Conservation (phyloP, 2,888 invertebrate genomes). For the Tanypteryx hageni region DNA sequence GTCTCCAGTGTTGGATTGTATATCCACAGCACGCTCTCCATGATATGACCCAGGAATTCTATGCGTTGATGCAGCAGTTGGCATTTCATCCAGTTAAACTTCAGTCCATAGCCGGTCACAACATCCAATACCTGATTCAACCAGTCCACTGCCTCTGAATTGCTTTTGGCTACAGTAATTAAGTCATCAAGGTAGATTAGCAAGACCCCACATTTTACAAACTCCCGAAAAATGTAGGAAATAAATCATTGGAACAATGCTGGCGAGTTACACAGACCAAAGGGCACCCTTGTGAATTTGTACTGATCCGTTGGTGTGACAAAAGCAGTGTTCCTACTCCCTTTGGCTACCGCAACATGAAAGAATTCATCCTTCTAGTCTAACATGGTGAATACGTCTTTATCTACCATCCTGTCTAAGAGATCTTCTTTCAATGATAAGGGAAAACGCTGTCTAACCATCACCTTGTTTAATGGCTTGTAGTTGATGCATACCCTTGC, state of each 20-base stretch:
- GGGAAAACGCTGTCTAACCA: background rate
- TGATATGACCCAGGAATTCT: background rate
- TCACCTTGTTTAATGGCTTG: background rate
- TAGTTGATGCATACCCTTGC: background rate
- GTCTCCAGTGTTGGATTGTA: no score
- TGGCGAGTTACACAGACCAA: background rate
- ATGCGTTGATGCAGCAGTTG: background rate
- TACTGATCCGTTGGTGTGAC: background rate
- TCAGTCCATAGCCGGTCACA: no score
- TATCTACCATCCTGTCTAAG: no score
- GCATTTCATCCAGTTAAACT: background rate
- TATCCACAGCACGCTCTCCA: background rate
- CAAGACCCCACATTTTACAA: no score
- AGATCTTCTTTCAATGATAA: no score
- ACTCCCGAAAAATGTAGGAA: no score
- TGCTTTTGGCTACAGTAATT: background rate
- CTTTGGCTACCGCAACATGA: background rate
- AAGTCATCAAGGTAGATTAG: no score
- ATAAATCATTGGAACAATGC: background rate
- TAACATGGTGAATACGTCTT: background rate
- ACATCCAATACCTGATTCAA: background rate
- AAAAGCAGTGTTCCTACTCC: background rate
- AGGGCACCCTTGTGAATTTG: background rate
- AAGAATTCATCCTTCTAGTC: background rate
- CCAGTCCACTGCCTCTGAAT: background rate